These are phyloP conservation scores for Xiphorhynchus erythropygius DNA, from an alignment of 2,797 vertebrate species.

Conservation along the genomic window DNA sequence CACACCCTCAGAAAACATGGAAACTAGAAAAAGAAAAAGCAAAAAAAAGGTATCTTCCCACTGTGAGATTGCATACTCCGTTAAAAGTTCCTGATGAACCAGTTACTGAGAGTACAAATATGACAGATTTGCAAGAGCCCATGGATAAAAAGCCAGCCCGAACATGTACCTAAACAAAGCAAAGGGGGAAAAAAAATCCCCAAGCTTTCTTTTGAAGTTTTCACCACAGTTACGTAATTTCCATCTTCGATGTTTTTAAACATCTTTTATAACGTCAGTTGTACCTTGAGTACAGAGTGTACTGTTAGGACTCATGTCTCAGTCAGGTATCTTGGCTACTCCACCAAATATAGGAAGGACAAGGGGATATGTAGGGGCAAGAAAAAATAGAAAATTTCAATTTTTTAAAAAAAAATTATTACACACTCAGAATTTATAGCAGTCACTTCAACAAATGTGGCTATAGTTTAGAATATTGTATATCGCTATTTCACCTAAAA, in stretches of 20 bases:
- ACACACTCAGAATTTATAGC: not conserved
- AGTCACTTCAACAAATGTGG: not conserved
- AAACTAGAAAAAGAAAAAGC: conserved; percentile 9
- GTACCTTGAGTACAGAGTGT: not conserved
- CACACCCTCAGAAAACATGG: conserved; percentile 25
- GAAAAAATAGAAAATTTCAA: not conserved
- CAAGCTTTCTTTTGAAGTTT: conserved; percentile 49
- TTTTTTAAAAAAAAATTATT: not conserved
- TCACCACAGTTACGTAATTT: conserved; percentile 9
- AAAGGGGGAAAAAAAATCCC: not conserved
- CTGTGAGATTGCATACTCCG: not conserved
- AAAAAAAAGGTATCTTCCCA: not conserved
- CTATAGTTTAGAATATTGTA: not conserved
- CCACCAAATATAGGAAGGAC: not conserved
- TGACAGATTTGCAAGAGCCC: not conserved
- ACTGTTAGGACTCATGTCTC: not conserved
- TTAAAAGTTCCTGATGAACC: conserved; percentile 27
- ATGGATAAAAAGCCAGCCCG: not conserved
- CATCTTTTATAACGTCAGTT: not conserved
- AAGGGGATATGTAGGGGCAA: not conserved
- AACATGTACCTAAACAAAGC: not conserved
- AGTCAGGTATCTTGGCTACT: not conserved
- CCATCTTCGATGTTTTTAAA: conserved; percentile 21
- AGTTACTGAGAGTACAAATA: not conserved
- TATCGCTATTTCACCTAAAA: not conserved